Conservation (phyloP, 2,797 vertebrate genomes). For the Taeniopygia guttata region DNA sequence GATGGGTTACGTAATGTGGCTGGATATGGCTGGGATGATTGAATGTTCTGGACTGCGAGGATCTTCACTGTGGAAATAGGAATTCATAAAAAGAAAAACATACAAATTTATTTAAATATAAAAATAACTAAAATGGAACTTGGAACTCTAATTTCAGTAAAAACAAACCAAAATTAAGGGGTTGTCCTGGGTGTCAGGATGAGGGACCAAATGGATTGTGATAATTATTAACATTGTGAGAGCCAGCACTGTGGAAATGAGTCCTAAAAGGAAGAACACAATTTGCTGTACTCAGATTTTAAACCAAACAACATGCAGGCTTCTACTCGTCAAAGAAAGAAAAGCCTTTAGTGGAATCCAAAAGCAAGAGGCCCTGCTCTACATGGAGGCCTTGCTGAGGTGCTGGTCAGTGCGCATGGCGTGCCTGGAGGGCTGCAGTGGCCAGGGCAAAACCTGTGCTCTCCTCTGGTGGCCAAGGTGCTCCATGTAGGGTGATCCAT, state of each 20-base stretch:
- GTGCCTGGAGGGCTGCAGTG: rapidly evolving
- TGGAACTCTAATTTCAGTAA: not conserved
- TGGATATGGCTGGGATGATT: not conserved
- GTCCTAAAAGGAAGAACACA: not conserved
- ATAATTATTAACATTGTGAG: not conserved
- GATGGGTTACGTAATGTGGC: not conserved
- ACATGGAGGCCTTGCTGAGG: not conserved
- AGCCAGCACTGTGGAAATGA: not conserved
- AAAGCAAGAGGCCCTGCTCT: not conserved
- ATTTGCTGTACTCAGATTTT: not conserved
- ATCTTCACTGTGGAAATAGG: not conserved
- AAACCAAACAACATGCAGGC: not conserved
- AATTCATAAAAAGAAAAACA: not conserved
- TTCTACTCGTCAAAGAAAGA: not conserved
- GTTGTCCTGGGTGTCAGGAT: not conserved
- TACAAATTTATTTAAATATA: not conserved
- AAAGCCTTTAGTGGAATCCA: not conserved
- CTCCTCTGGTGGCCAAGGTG: not conserved
- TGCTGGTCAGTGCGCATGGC: rapidly evolving
- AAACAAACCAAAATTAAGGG: not conserved
- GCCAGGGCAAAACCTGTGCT: not conserved
- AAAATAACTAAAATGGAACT: not conserved
- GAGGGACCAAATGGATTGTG: not conserved
- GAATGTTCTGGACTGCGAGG: not conserved
- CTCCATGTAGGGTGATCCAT: rapidly evolving